Base-by-base conservation (phyloP, 2,888 invertebrate genomes). In the Xestia ashworthii region DNA sequence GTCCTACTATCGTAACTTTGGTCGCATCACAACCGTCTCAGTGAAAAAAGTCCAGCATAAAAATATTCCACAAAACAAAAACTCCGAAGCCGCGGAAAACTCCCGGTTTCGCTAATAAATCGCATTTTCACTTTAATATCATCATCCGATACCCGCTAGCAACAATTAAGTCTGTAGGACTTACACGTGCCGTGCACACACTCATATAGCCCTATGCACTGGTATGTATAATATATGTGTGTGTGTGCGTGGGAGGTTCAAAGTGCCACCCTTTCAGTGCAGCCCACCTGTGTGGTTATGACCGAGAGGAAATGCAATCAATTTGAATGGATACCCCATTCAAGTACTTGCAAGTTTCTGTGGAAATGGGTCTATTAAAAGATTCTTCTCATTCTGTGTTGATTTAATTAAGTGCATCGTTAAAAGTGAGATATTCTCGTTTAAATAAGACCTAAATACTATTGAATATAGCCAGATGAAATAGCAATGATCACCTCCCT, bases 111-210 rank as follows among this genome's bases (percentile, higher is more conserved):
- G 75, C 32, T 67, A 55, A 74, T 78, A 79, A 89, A 89, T 82
- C 72, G 32, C 58, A 81, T 80, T 84, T 77, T 76, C 70, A 25
- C 66, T 67, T 67, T 78, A 86, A 84, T 74, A 53, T 67, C 74
- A 83, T 82, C 72, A 83, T 66, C 74, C 74, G 70, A 79, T 83
- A 82, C 83, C 82, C 87, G 79, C 71, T 74, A 74, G 71, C 80
- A 84, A 82, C 81, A 89, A 92, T 91, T 89, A 90, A 87, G 74
- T 86, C 87, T 81, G 84, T 86, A 78, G 87, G 82, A 80, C 81
- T 87, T 89, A 90, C 91, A 90, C 92, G 91, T 91, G 90, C 82
- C 85, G 69, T 65, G 80, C 82, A 80, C 85, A 86, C 83, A 81
- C 55, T 68, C 71, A 71, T 41, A 38, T 38, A 62, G 69, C 58